phyloP scores from a whole-genome alignment of 2,113 vertebrate species.

The Bujurquina vittata region DNA sequence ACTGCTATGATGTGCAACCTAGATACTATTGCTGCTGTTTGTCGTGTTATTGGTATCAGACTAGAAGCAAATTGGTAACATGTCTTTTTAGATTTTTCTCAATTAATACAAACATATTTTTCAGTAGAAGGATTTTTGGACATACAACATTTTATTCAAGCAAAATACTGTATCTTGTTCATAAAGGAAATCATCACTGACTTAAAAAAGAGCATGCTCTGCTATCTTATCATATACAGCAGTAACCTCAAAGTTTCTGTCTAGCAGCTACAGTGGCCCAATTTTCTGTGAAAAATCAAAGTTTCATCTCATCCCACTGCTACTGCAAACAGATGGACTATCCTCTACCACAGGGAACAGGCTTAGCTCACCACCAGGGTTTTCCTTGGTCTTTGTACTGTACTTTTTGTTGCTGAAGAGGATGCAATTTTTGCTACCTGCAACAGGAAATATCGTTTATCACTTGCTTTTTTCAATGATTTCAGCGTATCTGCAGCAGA shows the following conservation, averaged over 20 bases:
- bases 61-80: neutral
- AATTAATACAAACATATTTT: neutral
- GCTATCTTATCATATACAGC: neutral
- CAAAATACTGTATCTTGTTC: too few relatives aligned
- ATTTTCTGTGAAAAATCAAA: constrained; percentile 49
- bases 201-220: neutral
- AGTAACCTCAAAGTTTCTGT: neutral
- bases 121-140: neutral
- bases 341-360: constrained; percentile 13
- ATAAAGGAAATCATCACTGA: too few relatives aligned
- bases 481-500: neutral
- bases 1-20: neutral
- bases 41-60: neutral
- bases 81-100: neutral
- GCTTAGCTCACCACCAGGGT: constrained; percentile 17
- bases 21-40: neutral
- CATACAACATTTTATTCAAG: neutral
- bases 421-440: neutral
- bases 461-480: neutral
- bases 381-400: neutral
- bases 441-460: neutral
- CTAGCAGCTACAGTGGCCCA: constrained; percentile 43
- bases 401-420: neutral
- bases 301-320: constrained; percentile 39
- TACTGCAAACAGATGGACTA: constrained; percentile 40